Evolutionary conservation across 2,888 invertebrate species (phyloP).

Genomic region (Synergus itoensis): DNA sequence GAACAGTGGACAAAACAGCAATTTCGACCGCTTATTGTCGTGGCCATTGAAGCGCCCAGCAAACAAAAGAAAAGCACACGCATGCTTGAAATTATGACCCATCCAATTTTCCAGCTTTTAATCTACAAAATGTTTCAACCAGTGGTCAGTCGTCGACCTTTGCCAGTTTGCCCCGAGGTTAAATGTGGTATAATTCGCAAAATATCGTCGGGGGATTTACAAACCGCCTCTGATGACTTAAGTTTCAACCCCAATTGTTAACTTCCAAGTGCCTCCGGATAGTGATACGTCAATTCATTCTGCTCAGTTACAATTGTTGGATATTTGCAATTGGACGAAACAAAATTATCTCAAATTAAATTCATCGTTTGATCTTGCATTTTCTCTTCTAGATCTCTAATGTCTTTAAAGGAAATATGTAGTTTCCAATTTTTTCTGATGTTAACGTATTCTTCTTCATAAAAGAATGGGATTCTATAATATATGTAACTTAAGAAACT

Average conservation of each 20-base stretch:
- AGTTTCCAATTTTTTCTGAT: too few relatives aligned
- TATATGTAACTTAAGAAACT: too few relatives aligned
- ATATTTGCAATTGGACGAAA: not conserved
- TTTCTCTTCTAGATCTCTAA: not conserved
- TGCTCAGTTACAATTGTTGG: not conserved
- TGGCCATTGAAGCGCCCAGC: conserved; percentile 8
- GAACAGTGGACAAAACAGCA: conserved; percentile 33
- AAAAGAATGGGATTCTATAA: too few relatives aligned
- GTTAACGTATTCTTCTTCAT: too few relatives aligned
- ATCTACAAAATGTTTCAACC: conserved; percentile 51
- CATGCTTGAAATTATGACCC: conserved; percentile 53
- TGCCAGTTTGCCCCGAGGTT: not conserved
- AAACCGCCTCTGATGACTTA: conserved; percentile 10
- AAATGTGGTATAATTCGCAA: conserved; percentile 13
- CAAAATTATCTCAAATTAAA: not conserved
- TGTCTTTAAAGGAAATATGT: too few relatives aligned
- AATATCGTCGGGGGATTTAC: conserved; percentile 4
- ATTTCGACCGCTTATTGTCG: conserved; percentile 29
- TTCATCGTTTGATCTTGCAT: not conserved
- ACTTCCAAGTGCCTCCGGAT: not conserved
- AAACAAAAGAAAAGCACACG: conserved; percentile 44
- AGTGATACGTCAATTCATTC: not conserved
- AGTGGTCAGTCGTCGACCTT: conserved; percentile 37
- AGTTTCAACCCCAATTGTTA: not conserved
- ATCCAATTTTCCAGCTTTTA: conserved; percentile 68